phyloP scores from a whole-genome alignment of 2,113 vertebrate genomes.

The Clarias macrocephalus region DNA sequence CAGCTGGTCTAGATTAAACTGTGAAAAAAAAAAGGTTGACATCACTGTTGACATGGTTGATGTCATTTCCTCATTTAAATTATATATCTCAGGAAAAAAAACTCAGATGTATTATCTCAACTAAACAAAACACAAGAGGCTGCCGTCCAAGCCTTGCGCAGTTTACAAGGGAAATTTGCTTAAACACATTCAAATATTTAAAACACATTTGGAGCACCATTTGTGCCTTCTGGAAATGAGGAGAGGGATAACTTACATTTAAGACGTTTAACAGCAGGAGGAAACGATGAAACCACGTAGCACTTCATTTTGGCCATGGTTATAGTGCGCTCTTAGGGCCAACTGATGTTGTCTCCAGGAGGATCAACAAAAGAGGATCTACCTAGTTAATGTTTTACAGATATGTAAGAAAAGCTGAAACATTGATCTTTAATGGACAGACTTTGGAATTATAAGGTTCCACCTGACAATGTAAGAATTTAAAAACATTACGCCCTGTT shows the following conservation, averaged over 20 bases:
- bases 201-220: neutral
- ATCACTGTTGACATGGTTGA: conserved; percentile 1
- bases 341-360: neutral
- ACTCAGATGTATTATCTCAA: neutral
- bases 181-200: neutral
- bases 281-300: neutral
- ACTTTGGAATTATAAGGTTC: neutral
- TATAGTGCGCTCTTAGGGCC: neutral
- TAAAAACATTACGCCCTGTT: neutral
- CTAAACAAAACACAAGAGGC: neutral
- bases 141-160: neutral
- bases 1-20: conserved; percentile 8
- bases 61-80: conserved; percentile 22
- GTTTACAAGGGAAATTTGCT: neutral
- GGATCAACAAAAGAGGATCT: neutral
- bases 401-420: too few relatives aligned
- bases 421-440: neutral
- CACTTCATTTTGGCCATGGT: neutral
- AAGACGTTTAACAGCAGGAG: neutral
- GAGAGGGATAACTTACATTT: neutral
- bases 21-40: neutral
- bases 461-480: neutral
- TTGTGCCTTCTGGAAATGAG: neutral
- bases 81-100: neutral
- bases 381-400: too few relatives aligned